Percentiles rank a stretch among this genome's conserved stretches.
Evolutionary conservation across 2,113 vertebrate genomes (phyloP).

Genomic region (Colaptes auratus): DNA sequence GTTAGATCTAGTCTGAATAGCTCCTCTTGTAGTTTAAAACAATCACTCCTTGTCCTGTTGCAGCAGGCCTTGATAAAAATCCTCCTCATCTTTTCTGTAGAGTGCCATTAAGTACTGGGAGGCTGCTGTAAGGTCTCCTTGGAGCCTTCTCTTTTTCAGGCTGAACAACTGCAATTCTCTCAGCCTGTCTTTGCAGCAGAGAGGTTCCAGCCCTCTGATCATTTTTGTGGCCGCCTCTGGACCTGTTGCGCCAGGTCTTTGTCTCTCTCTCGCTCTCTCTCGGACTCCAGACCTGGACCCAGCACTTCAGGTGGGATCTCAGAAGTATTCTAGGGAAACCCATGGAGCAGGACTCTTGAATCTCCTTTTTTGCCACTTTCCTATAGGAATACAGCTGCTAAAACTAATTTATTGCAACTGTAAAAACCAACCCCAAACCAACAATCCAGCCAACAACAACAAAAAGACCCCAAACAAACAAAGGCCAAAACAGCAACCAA

Average conservation of each 20-base stretch:
- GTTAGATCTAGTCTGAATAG: too few species aligned
- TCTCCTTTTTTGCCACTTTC: neutral
- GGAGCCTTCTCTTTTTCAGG: too few species aligned
- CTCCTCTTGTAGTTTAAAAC: too few species aligned
- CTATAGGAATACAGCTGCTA: neutral
- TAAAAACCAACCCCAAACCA: neutral
- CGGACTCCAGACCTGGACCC: neutral
- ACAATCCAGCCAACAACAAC: too few species aligned
- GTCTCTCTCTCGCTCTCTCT: too few species aligned
- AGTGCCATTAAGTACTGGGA: too few species aligned
- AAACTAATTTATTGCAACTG: neutral
- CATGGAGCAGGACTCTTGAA: neutral
- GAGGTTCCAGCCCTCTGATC: neutral
- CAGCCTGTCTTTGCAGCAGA: neutral
- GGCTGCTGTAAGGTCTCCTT: too few species aligned
- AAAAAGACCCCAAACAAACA: too few species aligned
- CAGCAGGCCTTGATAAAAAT: neutral
- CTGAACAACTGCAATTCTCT: neutral
- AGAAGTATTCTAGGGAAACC: neutral
- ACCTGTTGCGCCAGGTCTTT: neutral
- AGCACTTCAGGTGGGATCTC: neutral
- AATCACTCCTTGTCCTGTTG: neutral
- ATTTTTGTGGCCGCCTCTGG: neutral
- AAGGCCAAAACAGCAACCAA: too few species aligned
- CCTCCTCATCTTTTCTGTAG: too few species aligned